phyloP scores from a whole-genome alignment of 2,888 invertebrate genomes.

The Erynnis tages region DNA sequence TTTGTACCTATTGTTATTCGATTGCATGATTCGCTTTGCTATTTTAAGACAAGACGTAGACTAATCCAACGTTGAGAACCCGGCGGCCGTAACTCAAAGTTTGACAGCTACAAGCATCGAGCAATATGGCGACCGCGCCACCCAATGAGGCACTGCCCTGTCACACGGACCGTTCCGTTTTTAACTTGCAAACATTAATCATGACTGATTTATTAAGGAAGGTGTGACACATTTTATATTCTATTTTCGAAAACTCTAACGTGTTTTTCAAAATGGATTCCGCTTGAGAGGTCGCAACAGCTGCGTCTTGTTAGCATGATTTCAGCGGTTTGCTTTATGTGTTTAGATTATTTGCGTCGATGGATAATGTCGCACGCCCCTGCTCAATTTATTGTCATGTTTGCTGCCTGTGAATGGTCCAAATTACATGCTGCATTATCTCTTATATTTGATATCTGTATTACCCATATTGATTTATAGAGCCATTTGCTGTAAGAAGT shows the following conservation, averaged over 20 bases:
- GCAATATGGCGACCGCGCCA: constrained; percentile 79
- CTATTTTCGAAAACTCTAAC: constrained; percentile 76
- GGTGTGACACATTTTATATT: constrained; percentile 81
- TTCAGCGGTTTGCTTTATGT: constrained; percentile 66
- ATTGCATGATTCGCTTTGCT: constrained; percentile 52
- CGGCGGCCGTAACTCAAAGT: constrained; percentile 75
- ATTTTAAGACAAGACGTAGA: constrained; percentile 73
- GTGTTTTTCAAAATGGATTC: constrained; percentile 76
- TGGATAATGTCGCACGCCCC: constrained; percentile 49
- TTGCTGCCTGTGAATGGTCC: constrained; percentile 57
- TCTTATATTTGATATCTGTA: constrained; percentile 58
- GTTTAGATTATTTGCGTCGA: constrained; percentile 73
- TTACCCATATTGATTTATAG: constrained; percentile 62
- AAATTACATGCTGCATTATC: constrained; percentile 64
- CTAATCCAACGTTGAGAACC: constrained; percentile 64
- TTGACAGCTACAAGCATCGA: constrained; percentile 79
- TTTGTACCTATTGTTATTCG: constrained; percentile 41
- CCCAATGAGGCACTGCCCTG: constrained; percentile 77
- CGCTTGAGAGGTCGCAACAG: constrained; percentile 70
- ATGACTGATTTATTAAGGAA: constrained; percentile 76
- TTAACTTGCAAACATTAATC: constrained; percentile 75
- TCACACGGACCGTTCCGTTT: constrained; percentile 70
- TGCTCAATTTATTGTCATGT: constrained; percentile 34
- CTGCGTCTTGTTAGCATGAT: constrained; percentile 77
- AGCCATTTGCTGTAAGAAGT: constrained; percentile 38